Percentiles rank a stretch among this genome's conserved stretches.
Evolutionary conservation across 2,797 vertebrate species (phyloP).

Genomic region (Staurois parvus): DNA sequence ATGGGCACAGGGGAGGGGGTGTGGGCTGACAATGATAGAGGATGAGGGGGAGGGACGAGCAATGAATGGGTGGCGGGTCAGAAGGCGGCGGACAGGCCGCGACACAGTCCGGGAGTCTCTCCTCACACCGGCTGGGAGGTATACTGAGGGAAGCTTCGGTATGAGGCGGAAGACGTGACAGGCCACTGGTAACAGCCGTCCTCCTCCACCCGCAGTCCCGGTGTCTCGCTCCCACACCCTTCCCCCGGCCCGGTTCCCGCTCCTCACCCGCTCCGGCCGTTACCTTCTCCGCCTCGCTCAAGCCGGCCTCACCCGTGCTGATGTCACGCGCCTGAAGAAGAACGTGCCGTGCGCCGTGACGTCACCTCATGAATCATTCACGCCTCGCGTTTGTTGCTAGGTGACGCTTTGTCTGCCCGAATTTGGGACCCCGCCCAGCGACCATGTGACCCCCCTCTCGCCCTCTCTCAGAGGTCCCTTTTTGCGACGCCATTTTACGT

Average conservation of each 20-base stretch:
- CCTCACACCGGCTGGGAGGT: no score
- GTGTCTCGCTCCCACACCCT: neutral
- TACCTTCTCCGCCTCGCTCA: conserved; percentile 73
- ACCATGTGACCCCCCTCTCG: neutral
- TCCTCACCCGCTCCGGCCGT: conserved; percentile 61
- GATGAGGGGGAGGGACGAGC: neutral
- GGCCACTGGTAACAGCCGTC: no score
- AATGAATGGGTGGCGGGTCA: neutral
- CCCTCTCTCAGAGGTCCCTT: neutral
- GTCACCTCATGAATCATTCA: conserved; percentile 64
- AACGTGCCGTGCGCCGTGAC: conserved; percentile 67
- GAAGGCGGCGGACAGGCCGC: no score
- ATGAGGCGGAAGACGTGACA: no score
- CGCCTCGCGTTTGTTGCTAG: conserved; percentile 32
- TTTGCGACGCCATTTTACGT: neutral
- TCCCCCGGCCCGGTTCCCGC: neutral
- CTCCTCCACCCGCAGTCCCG: neutral
- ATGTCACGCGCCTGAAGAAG: conserved; percentile 51
- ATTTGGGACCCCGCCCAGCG: neutral
- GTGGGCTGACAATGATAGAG: neutral
- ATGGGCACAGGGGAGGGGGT: no score
- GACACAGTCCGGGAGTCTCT: no score
- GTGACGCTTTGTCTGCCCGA: conserved; percentile 44
- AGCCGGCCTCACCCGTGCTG: conserved; percentile 74
- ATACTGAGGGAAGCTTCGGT: neutral